phyloP scores from a whole-genome alignment of 2,888 invertebrate genomes.

The Tanaodytes sp. region DNA sequence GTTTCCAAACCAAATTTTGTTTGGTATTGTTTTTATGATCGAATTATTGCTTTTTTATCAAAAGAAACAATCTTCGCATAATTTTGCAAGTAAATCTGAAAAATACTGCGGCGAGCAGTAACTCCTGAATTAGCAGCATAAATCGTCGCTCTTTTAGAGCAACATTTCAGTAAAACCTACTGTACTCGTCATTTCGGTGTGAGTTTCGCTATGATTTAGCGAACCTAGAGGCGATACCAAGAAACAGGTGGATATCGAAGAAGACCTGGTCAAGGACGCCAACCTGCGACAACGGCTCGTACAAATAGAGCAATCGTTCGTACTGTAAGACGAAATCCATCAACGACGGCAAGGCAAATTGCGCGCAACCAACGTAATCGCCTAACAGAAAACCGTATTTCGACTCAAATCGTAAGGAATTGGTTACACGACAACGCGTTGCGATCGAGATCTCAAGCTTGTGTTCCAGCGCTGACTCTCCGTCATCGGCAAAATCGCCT shows the following conservation, averaged over 20 bases:
- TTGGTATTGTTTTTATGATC: too few relatives aligned
- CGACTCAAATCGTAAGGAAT: constrained; percentile 5
- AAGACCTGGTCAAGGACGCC: constrained; percentile 2
- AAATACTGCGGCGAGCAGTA: not conserved
- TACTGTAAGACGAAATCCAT: not conserved
- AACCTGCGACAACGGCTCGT: not conserved
- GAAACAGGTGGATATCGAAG: not conserved
- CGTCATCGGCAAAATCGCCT: constrained; percentile 6
- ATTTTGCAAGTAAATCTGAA: too few relatives aligned
- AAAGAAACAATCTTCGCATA: too few relatives aligned
- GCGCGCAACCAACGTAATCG: not conserved
- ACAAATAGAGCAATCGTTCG: constrained; percentile 2
- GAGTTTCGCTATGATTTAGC: not conserved
- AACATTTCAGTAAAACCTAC: not conserved
- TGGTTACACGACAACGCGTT: constrained; percentile 1
- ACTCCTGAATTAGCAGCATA: not conserved
- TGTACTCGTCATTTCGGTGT: not conserved
- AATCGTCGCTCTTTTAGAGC: not conserved
- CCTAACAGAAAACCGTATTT: not conserved
- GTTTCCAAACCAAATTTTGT: too few relatives aligned
- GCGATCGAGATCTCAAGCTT: not conserved
- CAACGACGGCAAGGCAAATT: not conserved
- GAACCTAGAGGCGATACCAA: not conserved
- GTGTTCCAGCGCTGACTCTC: not conserved
- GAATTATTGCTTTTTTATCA: too few relatives aligned